Evolutionary conservation across 1,140 invertebrate genomes (phyloP).

Genomic region (Atta cephalotes): DNA sequence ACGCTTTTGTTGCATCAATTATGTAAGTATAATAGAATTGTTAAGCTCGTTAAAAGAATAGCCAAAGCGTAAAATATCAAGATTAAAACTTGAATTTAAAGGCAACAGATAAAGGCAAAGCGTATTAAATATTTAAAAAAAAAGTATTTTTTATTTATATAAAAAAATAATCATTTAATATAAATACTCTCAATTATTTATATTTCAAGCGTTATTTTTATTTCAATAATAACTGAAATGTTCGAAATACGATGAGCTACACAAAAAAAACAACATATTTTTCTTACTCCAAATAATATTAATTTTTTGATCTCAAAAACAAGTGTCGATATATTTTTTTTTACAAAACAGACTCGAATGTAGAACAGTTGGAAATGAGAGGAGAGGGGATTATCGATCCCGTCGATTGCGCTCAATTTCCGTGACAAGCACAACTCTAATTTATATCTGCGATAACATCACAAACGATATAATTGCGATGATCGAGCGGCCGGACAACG

Average conservation of each 20-base stretch:
- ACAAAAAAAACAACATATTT: background rate
- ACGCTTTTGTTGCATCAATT: conserved; percentile 5
- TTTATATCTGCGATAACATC: conserved; percentile 39
- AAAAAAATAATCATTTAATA: background rate
- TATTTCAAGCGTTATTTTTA: conserved; percentile 19
- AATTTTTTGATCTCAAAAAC: background rate
- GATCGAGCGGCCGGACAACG: conserved; percentile 30
- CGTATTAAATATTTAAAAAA: background rate
- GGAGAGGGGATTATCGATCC: background rate
- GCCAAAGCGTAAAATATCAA: background rate
- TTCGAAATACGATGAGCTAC: background rate
- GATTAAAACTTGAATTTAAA: background rate
- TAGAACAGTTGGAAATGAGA: background rate
- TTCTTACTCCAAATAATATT: background rate
- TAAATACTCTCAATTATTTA: background rate
- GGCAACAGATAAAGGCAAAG: no score
- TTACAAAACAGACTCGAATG: background rate
- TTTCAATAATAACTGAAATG: background rate
- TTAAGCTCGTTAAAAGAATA: background rate
- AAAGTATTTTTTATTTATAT: background rate
- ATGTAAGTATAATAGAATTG: background rate
- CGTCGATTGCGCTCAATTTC: conserved; percentile 16
- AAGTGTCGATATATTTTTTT: background rate
- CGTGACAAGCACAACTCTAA: conserved; percentile 21
- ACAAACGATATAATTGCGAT: conserved; percentile 51